Percentiles rank a stretch among this genome's conserved stretches.
Conservation (phyloP, 2,888 invertebrate genomes). For the Heliconius ethilla region DNA sequence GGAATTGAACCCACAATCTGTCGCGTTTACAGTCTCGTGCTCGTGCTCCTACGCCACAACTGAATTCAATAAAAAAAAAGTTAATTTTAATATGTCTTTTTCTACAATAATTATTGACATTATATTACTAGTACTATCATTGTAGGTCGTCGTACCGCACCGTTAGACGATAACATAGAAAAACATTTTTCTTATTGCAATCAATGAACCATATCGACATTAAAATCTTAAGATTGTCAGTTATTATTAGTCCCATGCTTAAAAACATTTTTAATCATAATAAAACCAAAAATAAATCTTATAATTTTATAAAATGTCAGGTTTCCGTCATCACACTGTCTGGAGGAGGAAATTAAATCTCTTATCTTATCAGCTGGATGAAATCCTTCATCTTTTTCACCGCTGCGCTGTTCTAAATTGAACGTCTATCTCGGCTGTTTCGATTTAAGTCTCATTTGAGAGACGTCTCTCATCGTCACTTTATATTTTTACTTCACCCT, state of each 20-base stretch:
- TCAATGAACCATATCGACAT: background rate
- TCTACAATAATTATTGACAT: no score
- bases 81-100: no score
- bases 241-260: background rate
- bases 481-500: background rate
- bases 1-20: no score
- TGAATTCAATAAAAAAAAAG: no score
- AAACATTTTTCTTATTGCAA: background rate
- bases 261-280: slow-evolving; percentile 22
- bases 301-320: slow-evolving; percentile 59
- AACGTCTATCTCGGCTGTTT: slow-evolving; percentile 45
- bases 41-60: no score
- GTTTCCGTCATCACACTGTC: slow-evolving; percentile 65
- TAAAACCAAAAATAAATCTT: slow-evolving; percentile 48
- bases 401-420: slow-evolving; percentile 51
- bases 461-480: slow-evolving; percentile 29
- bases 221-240: background rate
- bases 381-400: slow-evolving; percentile 63
- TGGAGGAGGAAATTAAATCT: slow-evolving; percentile 71
- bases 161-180: no score
- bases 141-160: no score
- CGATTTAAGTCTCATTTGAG: slow-evolving; percentile 43
- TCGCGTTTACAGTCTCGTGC: no score
- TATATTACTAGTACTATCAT: no score
- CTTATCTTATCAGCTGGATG: slow-evolving; percentile 66